These are phyloP conservation scores for Seriola dumerili DNA, from an alignment of 2,113 vertebrate genomes.

Conservation along the genomic window DNA sequence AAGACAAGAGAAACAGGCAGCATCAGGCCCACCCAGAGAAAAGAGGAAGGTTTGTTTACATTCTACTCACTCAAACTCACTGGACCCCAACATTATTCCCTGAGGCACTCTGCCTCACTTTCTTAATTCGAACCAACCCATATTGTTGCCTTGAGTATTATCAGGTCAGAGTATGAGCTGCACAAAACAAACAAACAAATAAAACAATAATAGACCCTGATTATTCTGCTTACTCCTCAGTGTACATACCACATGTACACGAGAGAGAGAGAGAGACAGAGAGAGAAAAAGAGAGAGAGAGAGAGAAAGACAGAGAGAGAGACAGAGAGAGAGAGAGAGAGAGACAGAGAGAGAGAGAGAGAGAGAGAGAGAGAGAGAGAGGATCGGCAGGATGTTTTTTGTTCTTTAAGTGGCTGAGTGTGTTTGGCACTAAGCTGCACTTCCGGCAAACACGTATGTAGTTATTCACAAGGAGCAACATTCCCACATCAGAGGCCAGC, in stretches of 20 bases:
- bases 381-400: slow-evolving; percentile 66
- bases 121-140: slow-evolving; percentile 24
- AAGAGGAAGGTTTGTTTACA: slow-evolving; percentile 68
- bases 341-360: no score
- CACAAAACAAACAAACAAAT: slow-evolving; percentile 8
- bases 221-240: slow-evolving; percentile 25
- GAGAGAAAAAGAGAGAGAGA: background rate
- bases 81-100: slow-evolving; percentile 51
- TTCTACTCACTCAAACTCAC: slow-evolving; percentile 62
- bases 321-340: background rate
- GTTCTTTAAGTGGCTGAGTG: slow-evolving; percentile 50
- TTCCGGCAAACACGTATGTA: slow-evolving; percentile 50
- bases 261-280: background rate
- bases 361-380: background rate
- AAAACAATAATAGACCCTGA: slow-evolving; percentile 9
- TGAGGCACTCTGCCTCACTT: slow-evolving; percentile 36
- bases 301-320: background rate
- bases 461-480: slow-evolving; percentile 18
- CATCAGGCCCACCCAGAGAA: slow-evolving; percentile 47
- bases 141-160: background rate
- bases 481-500: slow-evolving; percentile 25
- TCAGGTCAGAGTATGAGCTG: slow-evolving; percentile 32
- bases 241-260: background rate
- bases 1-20: slow-evolving; percentile 16
- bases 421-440: slow-evolving; percentile 48